Base-by-base conservation (phyloP, 2,888 invertebrate genomes). In the Chydorus sphaericus region DNA sequence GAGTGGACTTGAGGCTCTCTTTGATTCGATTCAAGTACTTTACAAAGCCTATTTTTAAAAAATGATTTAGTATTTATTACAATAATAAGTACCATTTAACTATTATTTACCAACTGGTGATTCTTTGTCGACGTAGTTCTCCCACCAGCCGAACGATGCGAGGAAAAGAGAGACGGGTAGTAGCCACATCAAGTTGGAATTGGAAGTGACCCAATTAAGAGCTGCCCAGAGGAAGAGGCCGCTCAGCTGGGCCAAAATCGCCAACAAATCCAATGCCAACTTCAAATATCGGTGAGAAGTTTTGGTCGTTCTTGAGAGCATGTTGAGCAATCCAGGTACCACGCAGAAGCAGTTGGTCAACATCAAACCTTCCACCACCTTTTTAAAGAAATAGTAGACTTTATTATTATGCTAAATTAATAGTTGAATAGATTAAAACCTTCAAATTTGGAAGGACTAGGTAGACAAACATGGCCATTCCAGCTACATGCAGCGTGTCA, bases 121-220 rank as follows among this genome's bases (percentile, higher is more conserved):
- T 26, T 65, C 60, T 54, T 66, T 64, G 39, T 68, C 68, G 5
- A 83, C 75, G 67, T 77, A 89, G 68, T 87, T 89, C 67, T 84
- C 83, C 88, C 88, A 89, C 86, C 87, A 90, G 23, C 83, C 82
- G 48, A 80, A 71, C 0, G 88, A 88, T 55, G 82, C 76, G 28
- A 86, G 71, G 30, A 83, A 62, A 53, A 83, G 72, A 3, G 83
- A 77, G 4, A 81, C 61, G 0, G 83, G 80, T 59, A 81, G 63
- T 14, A 77, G 66, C 78, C 82, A 83, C 10, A 80, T 66, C 1
- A 68, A 62, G 51, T 71, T 70, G 11, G 44, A 52, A 23, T 54
- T 54, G 28, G 28, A 57, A 51, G 2, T 55, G 53, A 10, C 28
- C 14, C n/a, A 57, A 48, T 23, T 59, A 56, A 79, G 64, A 10